Evolutionary conservation across 37 sponge, comb jelly and placozoan genomes (phyloP).

Genomic region (Agelas oroides): DNA sequence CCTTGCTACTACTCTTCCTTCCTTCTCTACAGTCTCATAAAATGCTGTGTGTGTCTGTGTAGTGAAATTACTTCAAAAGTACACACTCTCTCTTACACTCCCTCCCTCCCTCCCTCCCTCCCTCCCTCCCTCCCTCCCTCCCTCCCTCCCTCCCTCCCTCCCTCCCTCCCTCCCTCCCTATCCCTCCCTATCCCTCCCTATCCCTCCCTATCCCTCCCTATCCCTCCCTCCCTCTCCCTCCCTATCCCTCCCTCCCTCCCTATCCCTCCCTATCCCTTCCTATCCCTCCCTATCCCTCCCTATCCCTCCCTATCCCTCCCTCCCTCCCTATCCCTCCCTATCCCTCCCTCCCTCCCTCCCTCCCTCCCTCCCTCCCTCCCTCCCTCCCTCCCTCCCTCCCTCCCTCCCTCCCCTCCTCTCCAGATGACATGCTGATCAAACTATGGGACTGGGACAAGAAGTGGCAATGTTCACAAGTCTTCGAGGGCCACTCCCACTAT

Average conservation of each 20-base stretch:
- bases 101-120: no score
- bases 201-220: no score
- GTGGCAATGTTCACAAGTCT: constrained; percentile 91
- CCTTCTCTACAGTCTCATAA: no score
- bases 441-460: constrained; percentile 99
- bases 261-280: not conserved
- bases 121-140: not conserved
- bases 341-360: constrained; percentile 26
- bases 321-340: not conserved
- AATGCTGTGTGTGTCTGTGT: no score
- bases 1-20: not conserved
- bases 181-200: no score
- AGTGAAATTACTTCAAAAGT: no score
- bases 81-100: no score
- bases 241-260: not conserved
- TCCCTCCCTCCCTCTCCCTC: not conserved
- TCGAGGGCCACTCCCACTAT: constrained; percentile 98
- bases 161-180: constrained; percentile 21
- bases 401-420: not conserved
- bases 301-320: not conserved
- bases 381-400: not conserved
- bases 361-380: not conserved
- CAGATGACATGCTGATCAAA: constrained; percentile 97
- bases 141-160: constrained; percentile 95
- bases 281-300: constrained; percentile 7